Base-by-base conservation (phyloP, 2,113 vertebrate species). In the Gambusia holbrooki region DNA sequence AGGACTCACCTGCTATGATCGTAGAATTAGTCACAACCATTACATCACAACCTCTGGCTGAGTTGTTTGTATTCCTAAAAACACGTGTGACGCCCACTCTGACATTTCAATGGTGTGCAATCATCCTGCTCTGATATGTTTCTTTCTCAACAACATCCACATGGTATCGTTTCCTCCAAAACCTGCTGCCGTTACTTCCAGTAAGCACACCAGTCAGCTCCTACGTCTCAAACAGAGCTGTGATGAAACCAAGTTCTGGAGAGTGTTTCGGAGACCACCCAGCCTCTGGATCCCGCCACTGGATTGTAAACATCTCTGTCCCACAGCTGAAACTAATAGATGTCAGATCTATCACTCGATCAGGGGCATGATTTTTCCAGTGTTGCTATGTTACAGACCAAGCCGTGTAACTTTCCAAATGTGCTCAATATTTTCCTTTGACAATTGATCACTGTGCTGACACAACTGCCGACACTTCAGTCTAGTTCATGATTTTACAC, bases 321-420 rank as follows among this genome's bases (percentile, higher is more conserved):
- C 51, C 82, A 76, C 91, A 92, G 80, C 92, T 93, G 91, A 91
- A 93, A 91, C 76, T 88, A 92, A 92, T 93, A 86, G 66, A 91
- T 89, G 87, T 92, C 86, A 86, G 68, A 88, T 87, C 71, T 79
- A 84, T 91, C 85, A 88, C 76, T 88, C 79, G 71, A 85, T 91
- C 77, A 76, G 42, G 51, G 58, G 77, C 75, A 35, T 71, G 30
- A 74, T 82, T 87, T 37, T 87, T 71, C 66, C 69, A 83, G 32
- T 61, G 67, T 66, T 74, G 40, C 73, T 73, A 77, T 62, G 73
- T 67, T 73, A 71, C 68, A 65, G 3, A 22, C 22, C 61, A 10
- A 67, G 66, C 79, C 63, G 37, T 81, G 74, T 32, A 76, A 72
- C 77, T 69, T 76, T 61, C 66, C 61, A 82, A 81, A 83, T 73